Evolutionary conservation across 2,113 vertebrate species (phyloP), one percentile per base, ranked within the genome.

Genomic region (Poeciliopsis retropinna): DNA sequence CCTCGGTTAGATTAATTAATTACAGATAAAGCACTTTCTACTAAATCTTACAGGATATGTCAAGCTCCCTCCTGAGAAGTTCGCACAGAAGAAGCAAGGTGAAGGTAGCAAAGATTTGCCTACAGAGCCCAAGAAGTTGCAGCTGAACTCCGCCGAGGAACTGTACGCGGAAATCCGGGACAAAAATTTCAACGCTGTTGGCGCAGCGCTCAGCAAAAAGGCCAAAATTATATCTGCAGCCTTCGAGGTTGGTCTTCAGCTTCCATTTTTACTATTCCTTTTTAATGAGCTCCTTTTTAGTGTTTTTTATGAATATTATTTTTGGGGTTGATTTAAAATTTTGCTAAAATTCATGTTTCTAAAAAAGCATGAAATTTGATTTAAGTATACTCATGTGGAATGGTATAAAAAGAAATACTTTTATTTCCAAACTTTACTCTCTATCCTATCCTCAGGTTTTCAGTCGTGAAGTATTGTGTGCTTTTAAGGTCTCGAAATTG

Each of bases 181-280:
- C 91, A 99, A 98, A 89, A 99, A 99, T 85, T 99, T 99, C 90
- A 99, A 99, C 0, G 98, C 98, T 0, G 98, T 99, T 41, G 98
- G 98, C 22, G 95, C 96, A 0, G 97, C 98, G 15, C 96, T 99
- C 62, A 99, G 98, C 94, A 99, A 98, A 92, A 98, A 97, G 79
- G 98, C 98, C 41, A 99, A 99, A 92, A 95, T 99, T 60, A 99
- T 99, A 90, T 99, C 98, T 0, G 98, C 98, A 0, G 98, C 98
- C 0, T 99, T 99, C 81, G 98, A 99, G 97, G 98, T 99, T 85
- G 76, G 84, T 82, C 39, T 47, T 70, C 3, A 57, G 17, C 37
- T 39, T 19, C 17, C 3, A 1, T 3, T 27, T 19, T 11, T 62
- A 4, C 22, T 29, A 17, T 34, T 34, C 32, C 32, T 34, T 34